Base-by-base conservation (phyloP, 2,888 invertebrate genomes). In the Rotaria sp. region DNA sequence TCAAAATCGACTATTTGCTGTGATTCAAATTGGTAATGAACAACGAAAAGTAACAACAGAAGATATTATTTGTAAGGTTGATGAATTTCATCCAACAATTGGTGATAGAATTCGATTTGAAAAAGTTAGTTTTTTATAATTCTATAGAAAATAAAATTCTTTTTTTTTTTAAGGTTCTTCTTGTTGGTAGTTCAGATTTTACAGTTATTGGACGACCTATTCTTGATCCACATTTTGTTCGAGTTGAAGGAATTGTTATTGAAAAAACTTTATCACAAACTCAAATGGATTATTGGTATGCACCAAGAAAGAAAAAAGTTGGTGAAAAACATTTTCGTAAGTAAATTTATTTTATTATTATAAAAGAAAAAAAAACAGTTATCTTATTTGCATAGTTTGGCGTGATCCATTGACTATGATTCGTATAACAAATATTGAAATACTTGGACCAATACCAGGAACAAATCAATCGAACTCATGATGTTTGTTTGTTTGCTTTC, bases 91-190 rank as follows among this genome's bases (percentile, higher is more conserved):
- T n/a, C 90, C 92, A 15, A 90, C 90, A 84, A 89, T 92, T 85
- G 92, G 92, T 5, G 92, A 92, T 85, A 89, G 89, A 87, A 92
- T 92, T 55, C 89, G 90, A 80, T 88, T 92, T 74, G 92, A 92
- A 88, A 92, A 92, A 90, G 92, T 92, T 84, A 15, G 15, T 67
- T 10, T 24, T 67, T 21, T n/a, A 30, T 67, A n/a, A 30, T 30
- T 0, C 0, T 13, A 67, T 30, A 30, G 18, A 30, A 30, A 41
- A 38, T n/a, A 13, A n/a, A 18, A 11, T n/a, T 84, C 2, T 75
- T 35, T 48, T 84, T 87, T 48, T 85, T 67, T 87, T 88, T 3
- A 88, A 92, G 92, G 91, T 92, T 21, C 88, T 92, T 86, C 87
- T 92, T 88, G 91, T 91, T 74, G 92, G 92, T 50, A 90, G 91